phyloP scores from a whole-genome alignment of 2,113 vertebrate genomes.

The Macroglossus sobrinus region DNA sequence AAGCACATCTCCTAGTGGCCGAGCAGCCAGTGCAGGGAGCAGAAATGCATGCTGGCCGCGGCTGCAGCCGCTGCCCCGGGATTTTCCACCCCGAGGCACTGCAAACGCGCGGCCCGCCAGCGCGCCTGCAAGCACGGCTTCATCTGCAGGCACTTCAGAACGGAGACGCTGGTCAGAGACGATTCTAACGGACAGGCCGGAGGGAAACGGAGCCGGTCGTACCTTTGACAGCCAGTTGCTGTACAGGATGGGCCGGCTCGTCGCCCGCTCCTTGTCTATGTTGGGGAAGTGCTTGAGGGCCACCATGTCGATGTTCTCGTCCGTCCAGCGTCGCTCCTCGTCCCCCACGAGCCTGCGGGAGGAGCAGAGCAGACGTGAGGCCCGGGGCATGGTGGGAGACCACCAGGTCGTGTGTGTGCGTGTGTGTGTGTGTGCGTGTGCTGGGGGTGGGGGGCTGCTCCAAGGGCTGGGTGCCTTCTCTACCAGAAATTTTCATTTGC shows the following conservation, averaged over 20 bases:
- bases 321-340: constrained; percentile 98
- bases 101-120: fast-evolving
- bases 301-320: constrained; percentile 96
- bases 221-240: constrained; percentile 99
- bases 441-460: fast-evolving
- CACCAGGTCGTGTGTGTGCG: too few relatives aligned
- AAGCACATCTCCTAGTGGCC: fast-evolving
- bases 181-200: too few relatives aligned
- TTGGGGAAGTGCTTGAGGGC: constrained; percentile 99
- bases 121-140: fast-evolving
- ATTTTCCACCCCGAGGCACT: fast-evolving
- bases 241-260: constrained; percentile 96
- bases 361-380: fast-evolving
- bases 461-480: not conserved
- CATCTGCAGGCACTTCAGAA: fast-evolving
- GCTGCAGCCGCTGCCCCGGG: not conserved
- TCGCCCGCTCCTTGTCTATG: constrained; percentile 94
- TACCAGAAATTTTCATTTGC: not conserved
- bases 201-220: not conserved
- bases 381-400: fast-evolving
- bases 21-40: fast-evolving
- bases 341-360: constrained; percentile 92
- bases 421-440: not conserved
- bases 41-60: not conserved
- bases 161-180: not conserved